Evolutionary conservation across 1,140 invertebrate species (phyloP).

Genomic region (Ostrea edulis): DNA sequence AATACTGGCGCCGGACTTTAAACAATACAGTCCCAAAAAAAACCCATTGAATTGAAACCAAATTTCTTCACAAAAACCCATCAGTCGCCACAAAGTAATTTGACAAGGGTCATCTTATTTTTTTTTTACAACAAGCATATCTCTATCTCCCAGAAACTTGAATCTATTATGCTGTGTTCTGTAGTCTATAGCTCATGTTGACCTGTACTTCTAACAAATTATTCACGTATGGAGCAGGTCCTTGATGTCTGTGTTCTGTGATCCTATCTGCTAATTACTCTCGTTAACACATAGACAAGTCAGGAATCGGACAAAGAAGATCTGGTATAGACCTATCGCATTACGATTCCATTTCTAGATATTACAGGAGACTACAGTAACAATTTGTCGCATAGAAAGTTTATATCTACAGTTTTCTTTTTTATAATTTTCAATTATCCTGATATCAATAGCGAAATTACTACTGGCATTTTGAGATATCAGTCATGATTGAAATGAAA

Average conservation of each 20-base stretch:
- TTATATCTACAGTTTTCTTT: background rate
- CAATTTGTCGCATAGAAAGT: background rate
- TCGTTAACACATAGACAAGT: constrained; percentile 29
- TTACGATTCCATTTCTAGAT: background rate
- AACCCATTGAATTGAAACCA: background rate
- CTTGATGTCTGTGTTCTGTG: constrained; percentile 14
- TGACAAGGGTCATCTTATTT: background rate
- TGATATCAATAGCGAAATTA: no score
- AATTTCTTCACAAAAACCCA: background rate
- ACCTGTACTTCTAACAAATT: constrained; percentile 15
- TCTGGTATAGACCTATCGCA: background rate
- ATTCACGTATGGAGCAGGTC: background rate
- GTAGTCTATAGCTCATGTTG: background rate
- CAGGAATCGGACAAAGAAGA: background rate
- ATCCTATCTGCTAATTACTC: constrained; percentile 20
- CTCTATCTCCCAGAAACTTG: background rate
- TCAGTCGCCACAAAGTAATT: background rate
- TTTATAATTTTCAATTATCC: background rate
- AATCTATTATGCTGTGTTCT: background rate
- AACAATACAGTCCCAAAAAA: background rate
- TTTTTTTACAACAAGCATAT: background rate
- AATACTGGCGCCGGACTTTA: background rate
- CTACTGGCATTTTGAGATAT: background rate
- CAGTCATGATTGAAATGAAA: background rate
- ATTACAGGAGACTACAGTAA: background rate